A percentile compares a stretch with the other conserved stretches of the same genome.
These are phyloP conservation scores for Kradibia gibbosae DNA, from an alignment of 1,140 invertebrate genomes.

Conservation along the genomic window DNA sequence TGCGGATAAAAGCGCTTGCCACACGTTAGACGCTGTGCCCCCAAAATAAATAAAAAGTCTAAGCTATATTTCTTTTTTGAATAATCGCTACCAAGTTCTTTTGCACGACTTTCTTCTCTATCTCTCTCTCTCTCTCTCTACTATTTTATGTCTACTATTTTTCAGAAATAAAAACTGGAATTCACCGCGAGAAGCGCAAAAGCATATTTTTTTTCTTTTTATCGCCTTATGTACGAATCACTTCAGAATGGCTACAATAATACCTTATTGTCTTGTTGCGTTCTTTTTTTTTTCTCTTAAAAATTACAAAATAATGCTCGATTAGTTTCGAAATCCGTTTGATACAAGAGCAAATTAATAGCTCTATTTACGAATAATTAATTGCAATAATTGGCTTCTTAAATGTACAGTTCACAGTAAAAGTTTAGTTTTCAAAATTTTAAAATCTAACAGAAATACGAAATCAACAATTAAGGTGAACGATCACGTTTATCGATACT, in stretches of 20 bases:
- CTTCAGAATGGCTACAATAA: conserved; percentile 61
- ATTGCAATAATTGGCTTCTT: neutral
- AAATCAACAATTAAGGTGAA: conserved; percentile 7
- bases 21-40: conserved; percentile 34
- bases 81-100: conserved; percentile 24
- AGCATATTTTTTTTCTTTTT: conserved; percentile 31
- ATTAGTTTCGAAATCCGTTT: conserved; percentile 40
- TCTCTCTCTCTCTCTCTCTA: conserved; percentile 35
- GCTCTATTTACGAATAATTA: neutral
- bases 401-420: neutral
- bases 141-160: conserved; percentile 45
- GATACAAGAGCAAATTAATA: neutral
- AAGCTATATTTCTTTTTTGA: conserved; percentile 27
- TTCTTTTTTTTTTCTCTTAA: conserved; percentile 36
- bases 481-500: neutral
- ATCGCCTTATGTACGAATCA: conserved; percentile 52
- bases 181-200: conserved; percentile 33
- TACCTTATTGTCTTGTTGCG: conserved; percentile 15
- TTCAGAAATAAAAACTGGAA: conserved; percentile 44
- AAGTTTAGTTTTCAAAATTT: neutral
- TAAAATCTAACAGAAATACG: neutral
- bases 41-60: conserved; percentile 24
- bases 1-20: conserved; percentile 35
- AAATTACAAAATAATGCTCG: conserved; percentile 50
- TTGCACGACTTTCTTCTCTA: conserved; percentile 45